Percentiles rank a stretch among this genome's conserved stretches.
Evolutionary conservation across 2,888 invertebrate species (phyloP).

Genomic region (Hyles lineata): DNA sequence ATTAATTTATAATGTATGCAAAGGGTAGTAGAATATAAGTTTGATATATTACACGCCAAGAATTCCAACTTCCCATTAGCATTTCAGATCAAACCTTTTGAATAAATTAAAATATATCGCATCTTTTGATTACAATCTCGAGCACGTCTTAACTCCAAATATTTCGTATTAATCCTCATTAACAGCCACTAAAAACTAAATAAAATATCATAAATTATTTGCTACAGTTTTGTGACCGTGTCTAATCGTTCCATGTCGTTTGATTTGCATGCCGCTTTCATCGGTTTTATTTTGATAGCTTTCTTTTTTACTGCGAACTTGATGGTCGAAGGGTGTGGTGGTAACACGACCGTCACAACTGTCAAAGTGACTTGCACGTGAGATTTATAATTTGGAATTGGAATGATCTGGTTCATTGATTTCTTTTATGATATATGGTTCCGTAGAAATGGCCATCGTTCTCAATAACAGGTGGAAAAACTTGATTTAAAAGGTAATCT

Average conservation of each 20-base stretch:
- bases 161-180: slow-evolving; percentile 18
- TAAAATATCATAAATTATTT: slow-evolving; percentile 16
- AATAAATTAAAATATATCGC: slow-evolving; percentile 23
- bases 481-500: too few species aligned
- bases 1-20: too few species aligned
- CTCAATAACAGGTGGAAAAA: too few species aligned
- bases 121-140: slow-evolving; percentile 10
- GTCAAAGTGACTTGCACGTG: slow-evolving; percentile 4
- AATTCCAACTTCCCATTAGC: not conserved
- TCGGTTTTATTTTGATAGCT: slow-evolving; percentile 27
- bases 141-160: slow-evolving; percentile 10
- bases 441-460: too few species aligned
- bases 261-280: slow-evolving; percentile 24
- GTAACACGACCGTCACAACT: not conserved
- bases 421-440: slow-evolving; percentile 5
- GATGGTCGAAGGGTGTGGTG: slow-evolving; percentile 21
- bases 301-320: slow-evolving; percentile 28
- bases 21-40: too few species aligned
- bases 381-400: not conserved
- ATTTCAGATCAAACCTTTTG: not conserved
- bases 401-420: not conserved
- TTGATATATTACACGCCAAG: too few species aligned
- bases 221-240: slow-evolving; percentile 15
- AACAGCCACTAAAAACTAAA: slow-evolving; percentile 8
- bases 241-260: not conserved